A percentile compares a stretch with the other conserved stretches of the same genome.
Evolutionary conservation across 2,888 invertebrate species (phyloP).

Genomic region (Meta bourneti): DNA sequence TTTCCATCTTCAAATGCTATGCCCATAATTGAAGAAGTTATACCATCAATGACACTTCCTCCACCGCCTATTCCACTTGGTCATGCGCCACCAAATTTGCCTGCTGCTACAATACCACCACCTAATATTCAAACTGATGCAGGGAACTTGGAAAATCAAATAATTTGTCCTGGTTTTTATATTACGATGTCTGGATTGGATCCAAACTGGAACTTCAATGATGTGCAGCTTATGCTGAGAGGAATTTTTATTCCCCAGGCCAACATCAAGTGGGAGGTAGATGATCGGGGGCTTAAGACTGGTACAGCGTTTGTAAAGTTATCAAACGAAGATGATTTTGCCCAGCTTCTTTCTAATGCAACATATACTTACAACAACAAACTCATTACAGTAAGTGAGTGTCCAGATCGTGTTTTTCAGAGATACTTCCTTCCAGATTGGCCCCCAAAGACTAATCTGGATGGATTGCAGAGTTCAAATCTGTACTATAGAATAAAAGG

Average conservation of each 20-base stretch:
- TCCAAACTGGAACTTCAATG: slow-evolving; percentile 25
- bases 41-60: neutral
- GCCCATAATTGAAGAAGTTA: neutral
- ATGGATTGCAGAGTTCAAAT: slow-evolving; percentile 5
- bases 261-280: slow-evolving; percentile 35
- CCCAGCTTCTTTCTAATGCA: slow-evolving; percentile 2
- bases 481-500: slow-evolving; percentile 83
- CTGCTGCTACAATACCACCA: neutral
- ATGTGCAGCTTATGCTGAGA: slow-evolving; percentile 53
- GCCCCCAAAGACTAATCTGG: neutral
- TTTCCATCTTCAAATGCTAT: neutral
- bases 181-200: slow-evolving; percentile 44
- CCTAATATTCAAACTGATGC: neutral
- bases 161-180: slow-evolving; percentile 5
- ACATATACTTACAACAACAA: slow-evolving; percentile 15
- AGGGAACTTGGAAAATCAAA: neutral
- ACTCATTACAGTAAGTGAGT: slow-evolving; percentile 25
- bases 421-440: slow-evolving; percentile 42
- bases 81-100: neutral
- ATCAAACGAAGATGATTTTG: slow-evolving; percentile 47
- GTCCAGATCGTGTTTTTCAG: slow-evolving; percentile 30
- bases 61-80: slow-evolving; percentile 3
- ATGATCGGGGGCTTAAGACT: slow-evolving; percentile 46
- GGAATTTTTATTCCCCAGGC: slow-evolving; percentile 43
- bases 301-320: slow-evolving; percentile 49